These are phyloP conservation scores for Anthopleura sola DNA, from an alignment of 64 coral and sea anemone genomes.

Conservation along the genomic window DNA sequence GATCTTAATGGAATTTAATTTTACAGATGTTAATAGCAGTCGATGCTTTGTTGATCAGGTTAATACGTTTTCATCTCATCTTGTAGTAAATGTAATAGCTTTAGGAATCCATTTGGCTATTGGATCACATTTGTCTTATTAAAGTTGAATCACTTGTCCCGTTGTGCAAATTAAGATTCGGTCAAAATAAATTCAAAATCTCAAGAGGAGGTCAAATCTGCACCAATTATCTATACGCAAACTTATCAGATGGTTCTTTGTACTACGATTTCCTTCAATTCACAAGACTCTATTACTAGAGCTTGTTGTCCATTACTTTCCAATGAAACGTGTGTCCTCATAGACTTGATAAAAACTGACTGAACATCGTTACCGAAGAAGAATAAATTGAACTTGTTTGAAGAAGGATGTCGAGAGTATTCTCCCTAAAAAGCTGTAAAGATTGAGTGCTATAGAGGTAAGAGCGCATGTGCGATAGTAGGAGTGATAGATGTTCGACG, in stretches of 20 bases:
- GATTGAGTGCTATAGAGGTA: not conserved
- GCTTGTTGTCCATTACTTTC: not conserved
- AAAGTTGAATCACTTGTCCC: not conserved
- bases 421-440: not conserved
- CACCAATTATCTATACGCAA: not conserved
- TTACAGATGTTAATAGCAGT: not conserved
- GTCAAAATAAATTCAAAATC: not conserved
- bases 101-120: not conserved
- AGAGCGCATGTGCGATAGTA: not conserved
- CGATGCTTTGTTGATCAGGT: not conserved
- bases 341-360: not conserved
- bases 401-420: not conserved
- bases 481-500: not conserved
- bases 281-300: not conserved
- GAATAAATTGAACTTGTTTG: not conserved
- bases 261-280: not conserved
- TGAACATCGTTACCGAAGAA: not conserved
- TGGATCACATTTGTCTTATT: not conserved
- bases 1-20: not conserved
- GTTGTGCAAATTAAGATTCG: not conserved
- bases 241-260: not conserved
- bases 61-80: not conserved
- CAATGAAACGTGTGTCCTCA: not conserved
- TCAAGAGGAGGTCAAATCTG: not conserved
- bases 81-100: not conserved